Percentiles rank a stretch among this genome's conserved stretches.
Evolutionary conservation across 2,113 vertebrate genomes (phyloP).

Genomic region (Xiphophorus maculatus): DNA sequence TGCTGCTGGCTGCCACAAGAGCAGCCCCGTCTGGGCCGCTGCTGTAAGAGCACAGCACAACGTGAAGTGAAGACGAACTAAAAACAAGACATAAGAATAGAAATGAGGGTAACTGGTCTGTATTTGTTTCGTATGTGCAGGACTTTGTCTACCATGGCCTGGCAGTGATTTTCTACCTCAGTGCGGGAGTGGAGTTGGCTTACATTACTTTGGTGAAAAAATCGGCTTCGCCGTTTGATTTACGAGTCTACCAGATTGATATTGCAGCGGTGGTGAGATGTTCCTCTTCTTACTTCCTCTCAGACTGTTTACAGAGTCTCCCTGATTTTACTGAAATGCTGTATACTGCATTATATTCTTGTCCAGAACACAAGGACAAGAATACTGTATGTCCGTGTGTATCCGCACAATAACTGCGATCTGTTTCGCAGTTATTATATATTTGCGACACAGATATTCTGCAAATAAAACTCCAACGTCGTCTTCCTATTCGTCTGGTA

Average conservation of each 20-base stretch:
- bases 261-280: constrained; percentile 85
- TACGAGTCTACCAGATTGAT: constrained; percentile 76
- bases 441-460: no score
- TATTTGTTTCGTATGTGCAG: constrained; percentile 56
- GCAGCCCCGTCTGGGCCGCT: constrained; percentile 73
- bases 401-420: no score
- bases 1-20: constrained; percentile 68
- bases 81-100: background rate
- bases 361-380: no score
- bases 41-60: constrained; percentile 75
- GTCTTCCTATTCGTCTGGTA: no score
- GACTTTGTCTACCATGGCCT: constrained; percentile 80
- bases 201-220: background rate
- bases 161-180: constrained; percentile 84
- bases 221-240: fast-evolving
- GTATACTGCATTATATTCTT: background rate
- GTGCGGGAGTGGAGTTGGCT: constrained; percentile 80
- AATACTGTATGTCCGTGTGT: no score
- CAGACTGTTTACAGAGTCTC: background rate
- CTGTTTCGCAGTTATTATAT: no score
- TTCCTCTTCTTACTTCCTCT: background rate
- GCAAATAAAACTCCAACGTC: no score
- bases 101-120: background rate
- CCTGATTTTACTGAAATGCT: background rate
- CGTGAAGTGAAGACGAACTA: fast-evolving